A percentile compares a stretch with the other conserved stretches of the same genome.
Conservation (phyloP, 2,888 invertebrate species). For the Amphipoea oculea region DNA sequence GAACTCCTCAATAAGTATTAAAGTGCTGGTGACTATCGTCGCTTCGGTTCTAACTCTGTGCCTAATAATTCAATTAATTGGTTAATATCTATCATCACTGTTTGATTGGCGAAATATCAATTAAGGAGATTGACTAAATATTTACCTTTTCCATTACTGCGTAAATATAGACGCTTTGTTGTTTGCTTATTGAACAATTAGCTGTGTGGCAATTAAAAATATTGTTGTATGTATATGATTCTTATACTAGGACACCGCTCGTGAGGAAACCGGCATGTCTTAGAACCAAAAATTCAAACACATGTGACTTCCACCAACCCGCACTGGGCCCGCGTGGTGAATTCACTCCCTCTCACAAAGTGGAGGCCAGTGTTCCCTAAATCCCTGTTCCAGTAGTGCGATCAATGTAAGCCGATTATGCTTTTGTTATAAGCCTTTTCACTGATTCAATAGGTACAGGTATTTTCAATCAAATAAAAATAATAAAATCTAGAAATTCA, state of each 20-base stretch:
- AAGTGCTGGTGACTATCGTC: neutral
- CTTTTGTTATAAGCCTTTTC: neutral
- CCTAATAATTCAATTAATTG: slow-evolving; percentile 59
- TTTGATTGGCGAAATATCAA: slow-evolving; percentile 56
- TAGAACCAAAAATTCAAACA: neutral
- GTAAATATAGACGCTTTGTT: slow-evolving; percentile 26
- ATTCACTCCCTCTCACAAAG: neutral
- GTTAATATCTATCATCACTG: slow-evolving; percentile 43
- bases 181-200: slow-evolving; percentile 15
- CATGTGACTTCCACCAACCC: neutral
- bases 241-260: neutral
- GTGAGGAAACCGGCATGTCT: neutral
- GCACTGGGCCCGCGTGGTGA: neutral
- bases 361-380: neutral
- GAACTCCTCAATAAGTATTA: neutral
- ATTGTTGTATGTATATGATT: neutral
- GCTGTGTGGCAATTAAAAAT: neutral
- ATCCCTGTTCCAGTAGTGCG: neutral
- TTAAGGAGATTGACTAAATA: slow-evolving; percentile 61
- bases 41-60: slow-evolving; percentile 12
- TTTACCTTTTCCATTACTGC: slow-evolving; percentile 42
- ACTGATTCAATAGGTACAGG: neutral
- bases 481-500: neutral
- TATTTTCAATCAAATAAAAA: neutral
- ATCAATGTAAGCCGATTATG: neutral